Evolutionary conservation across 2,888 invertebrate genomes (phyloP), one percentile per base, ranked within the genome.

Genomic region (Carcina quercana): DNA sequence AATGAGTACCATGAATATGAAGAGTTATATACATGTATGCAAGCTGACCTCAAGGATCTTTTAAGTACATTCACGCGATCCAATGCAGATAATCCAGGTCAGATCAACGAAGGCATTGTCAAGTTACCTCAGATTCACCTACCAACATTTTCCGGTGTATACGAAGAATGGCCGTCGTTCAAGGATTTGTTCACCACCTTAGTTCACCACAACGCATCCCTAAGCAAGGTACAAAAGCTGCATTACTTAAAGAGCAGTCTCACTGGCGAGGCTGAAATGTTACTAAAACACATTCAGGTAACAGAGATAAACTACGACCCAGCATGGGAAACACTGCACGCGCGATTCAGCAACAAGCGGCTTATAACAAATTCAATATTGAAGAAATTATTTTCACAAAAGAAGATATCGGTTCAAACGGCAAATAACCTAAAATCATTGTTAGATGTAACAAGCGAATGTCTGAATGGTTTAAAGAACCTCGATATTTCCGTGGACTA

Each of bases 401-500:
- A 33, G 19, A 46, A 38, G 28, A 26, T 47, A 13, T 27, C 13
- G 1, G 28, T 14, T 5, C 38, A 43, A 26, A 30, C 43, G 10
- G 26, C 47, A 5, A 32, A 7, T 13, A 34, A 36, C 17, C 35
- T 52, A 5, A 50, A 52, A 31, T n/a, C 15, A 14, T 17, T 51
- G 3, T 11, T 52, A 3, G 52, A 52, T 21, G 49, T 41, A 1
- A 51, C 51, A 1, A 36, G 31, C 1, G 48, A 56, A 25, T 50
- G 50, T 25, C 12, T 54, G 5, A 42, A 41, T 28, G 38, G 30
- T 24, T 27, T 52, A 6, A 30, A 42, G 10, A 45, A 50, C 29
- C n/a, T 50, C 8, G 24, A 39, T 5, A 29, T 51, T 7, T 3
- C 11, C 5, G 45, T 36, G 0, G 38, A 42, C 12, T 38, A 40